Evolutionary conservation across 2,113 vertebrate genomes (phyloP).

Genomic region (Sarotherodon lohbergeri): DNA sequence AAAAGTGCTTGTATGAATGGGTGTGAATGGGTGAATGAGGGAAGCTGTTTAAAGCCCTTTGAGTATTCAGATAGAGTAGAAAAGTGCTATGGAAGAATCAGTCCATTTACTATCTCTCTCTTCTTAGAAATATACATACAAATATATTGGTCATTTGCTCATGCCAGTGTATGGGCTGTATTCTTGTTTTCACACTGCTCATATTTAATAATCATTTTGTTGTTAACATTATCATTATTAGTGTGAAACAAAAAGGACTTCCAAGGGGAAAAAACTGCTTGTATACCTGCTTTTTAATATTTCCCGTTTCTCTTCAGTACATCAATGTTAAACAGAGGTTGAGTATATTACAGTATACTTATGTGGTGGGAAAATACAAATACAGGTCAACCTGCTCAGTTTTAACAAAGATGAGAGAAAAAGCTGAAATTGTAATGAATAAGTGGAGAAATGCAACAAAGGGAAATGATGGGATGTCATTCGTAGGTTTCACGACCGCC

Average conservation of each 20-base stretch:
- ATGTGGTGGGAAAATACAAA: neutral
- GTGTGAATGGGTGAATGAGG: neutral
- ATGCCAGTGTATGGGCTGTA: neutral
- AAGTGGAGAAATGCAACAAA: neutral
- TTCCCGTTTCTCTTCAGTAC: neutral
- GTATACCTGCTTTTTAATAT: neutral
- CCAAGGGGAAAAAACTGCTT: neutral
- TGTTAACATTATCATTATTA: neutral
- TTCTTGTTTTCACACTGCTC: neutral
- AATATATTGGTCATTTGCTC: neutral
- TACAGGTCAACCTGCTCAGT: neutral
- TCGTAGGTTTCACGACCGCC: neutral
- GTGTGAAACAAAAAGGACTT: neutral
- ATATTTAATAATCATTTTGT: neutral
- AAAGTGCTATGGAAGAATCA: neutral
- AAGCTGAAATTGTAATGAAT: neutral
- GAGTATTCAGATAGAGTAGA: neutral
- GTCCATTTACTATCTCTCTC: neutral
- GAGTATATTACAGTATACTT: neutral
- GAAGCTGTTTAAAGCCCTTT: neutral
- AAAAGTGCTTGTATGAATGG: neutral
- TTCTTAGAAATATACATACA: neutral
- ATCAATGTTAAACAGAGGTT: neutral
- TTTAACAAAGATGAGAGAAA: neutral
- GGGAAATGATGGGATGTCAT: neutral